Percentiles rank a stretch among this genome's conserved stretches.
phyloP scores from a whole-genome alignment of 2,113 vertebrate species.

The Cavia aperea region DNA sequence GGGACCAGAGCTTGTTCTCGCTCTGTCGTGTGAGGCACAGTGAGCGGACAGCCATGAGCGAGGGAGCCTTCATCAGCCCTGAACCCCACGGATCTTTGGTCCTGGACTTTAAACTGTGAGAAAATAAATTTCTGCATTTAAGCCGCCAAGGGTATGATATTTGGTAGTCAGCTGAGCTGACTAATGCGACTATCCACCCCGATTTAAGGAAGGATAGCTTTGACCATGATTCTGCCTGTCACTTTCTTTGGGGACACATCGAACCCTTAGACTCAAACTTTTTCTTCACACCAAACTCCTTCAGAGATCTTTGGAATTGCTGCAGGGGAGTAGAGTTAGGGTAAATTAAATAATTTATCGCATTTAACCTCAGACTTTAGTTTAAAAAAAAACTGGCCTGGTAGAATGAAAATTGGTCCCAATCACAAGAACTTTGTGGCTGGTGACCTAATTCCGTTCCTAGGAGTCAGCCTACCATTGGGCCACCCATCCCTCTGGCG shows the following conservation, averaged over 20 bases:
- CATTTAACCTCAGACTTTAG: slow-evolving; percentile 32
- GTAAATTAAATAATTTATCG: background rate
- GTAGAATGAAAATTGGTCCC: slow-evolving; percentile 37
- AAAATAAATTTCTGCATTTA: background rate
- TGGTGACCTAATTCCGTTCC: slow-evolving; percentile 41
- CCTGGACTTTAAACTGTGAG: background rate
- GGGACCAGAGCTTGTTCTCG: background rate
- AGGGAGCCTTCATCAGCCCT: background rate
- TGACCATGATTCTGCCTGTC: background rate
- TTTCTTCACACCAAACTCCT: background rate
- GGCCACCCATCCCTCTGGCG: background rate
- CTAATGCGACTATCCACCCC: background rate
- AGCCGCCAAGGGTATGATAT: background rate
- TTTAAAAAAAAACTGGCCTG: background rate
- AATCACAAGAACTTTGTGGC: slow-evolving; percentile 19
- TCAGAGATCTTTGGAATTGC: background rate
- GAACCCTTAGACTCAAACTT: background rate
- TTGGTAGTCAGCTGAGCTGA: no score
- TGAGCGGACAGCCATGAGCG: background rate
- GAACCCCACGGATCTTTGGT: background rate
- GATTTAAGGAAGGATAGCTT: background rate
- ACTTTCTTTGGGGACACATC: background rate
- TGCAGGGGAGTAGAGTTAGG: background rate
- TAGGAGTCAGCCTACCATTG: background rate
- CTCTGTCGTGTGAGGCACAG: background rate